phyloP scores from a whole-genome alignment of 2,797 vertebrate genomes.

The Chlorospingus semifuscus region DNA sequence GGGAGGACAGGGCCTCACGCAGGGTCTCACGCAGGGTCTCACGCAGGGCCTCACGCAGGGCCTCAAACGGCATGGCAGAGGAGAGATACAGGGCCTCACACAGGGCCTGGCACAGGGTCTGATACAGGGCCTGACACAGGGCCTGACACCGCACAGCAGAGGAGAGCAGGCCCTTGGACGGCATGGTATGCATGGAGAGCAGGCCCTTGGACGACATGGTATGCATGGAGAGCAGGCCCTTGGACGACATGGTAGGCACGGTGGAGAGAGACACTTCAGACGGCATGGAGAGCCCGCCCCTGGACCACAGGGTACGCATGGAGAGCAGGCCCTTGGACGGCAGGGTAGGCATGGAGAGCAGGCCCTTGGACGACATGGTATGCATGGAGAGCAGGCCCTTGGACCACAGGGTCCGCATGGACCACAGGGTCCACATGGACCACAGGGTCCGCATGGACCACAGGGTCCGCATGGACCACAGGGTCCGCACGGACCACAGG shows the following conservation, averaged over 20 bases:
- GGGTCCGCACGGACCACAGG: too few relatives aligned
- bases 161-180: neutral
- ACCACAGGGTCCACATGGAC: rapidly evolving
- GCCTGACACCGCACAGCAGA: too few relatives aligned
- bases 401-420: too few relatives aligned
- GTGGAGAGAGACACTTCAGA: too few relatives aligned
- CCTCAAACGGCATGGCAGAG: neutral
- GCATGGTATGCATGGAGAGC: neutral
- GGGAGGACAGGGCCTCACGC: neutral
- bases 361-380: neutral
- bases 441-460: too few relatives aligned
- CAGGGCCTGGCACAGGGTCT: neutral
- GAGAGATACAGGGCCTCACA: neutral
- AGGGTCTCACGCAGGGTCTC: neutral
- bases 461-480: too few relatives aligned
- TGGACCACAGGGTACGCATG: too few relatives aligned
- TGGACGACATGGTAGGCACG: too few relatives aligned
- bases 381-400: neutral
- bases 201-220: neutral
- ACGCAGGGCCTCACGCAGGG: neutral
- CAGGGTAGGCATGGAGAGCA: neutral
- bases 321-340: neutral
- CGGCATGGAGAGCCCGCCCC: too few relatives aligned
- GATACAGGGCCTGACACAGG: neutral
- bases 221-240: too few relatives aligned